These are phyloP conservation scores for Steinernema feltiae DNA, from an alignment of 1,140 invertebrate species.

Conservation along the genomic window DNA sequence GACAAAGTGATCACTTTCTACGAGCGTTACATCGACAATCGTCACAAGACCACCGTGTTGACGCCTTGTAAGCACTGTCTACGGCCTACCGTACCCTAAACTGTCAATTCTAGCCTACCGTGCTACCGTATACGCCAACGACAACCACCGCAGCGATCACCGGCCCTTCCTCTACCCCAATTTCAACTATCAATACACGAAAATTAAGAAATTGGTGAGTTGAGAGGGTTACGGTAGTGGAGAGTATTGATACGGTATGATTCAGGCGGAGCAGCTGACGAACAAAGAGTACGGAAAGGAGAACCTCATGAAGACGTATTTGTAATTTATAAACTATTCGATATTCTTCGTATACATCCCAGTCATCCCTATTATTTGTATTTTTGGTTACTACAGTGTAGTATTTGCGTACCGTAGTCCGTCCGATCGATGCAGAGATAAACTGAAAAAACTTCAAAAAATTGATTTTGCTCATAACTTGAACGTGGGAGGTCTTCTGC, in stretches of 20 bases:
- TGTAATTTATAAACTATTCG: too few relatives aligned
- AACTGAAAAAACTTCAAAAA: too few relatives aligned
- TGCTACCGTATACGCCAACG: slow-evolving; percentile 87
- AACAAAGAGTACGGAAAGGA: neutral
- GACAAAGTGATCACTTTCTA: slow-evolving; percentile 97
- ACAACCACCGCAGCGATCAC: slow-evolving; percentile 95
- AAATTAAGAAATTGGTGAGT: slow-evolving; percentile 36
- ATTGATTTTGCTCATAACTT: too few relatives aligned
- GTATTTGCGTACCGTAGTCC: too few relatives aligned
- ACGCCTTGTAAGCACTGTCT: slow-evolving; percentile 67
- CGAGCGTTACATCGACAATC: slow-evolving; percentile 85
- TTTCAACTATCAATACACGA: slow-evolving; percentile 40
- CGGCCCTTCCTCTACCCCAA: slow-evolving; percentile 79
- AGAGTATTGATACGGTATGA: neutral
- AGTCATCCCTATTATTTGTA: too few relatives aligned
- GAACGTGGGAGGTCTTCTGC: too few relatives aligned
- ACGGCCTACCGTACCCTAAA: neutral
- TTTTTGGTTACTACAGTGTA: too few relatives aligned
- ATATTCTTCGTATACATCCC: too few relatives aligned
- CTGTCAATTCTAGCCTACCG: slow-evolving; percentile 67
- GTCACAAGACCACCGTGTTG: slow-evolving; percentile 95
- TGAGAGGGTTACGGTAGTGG: neutral
- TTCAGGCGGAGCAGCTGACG: neutral
- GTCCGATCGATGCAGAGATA: too few relatives aligned
- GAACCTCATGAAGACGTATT: neutral